Conservation (phyloP, 2,113 vertebrate genomes). For the Aegotheles bennettii region DNA sequence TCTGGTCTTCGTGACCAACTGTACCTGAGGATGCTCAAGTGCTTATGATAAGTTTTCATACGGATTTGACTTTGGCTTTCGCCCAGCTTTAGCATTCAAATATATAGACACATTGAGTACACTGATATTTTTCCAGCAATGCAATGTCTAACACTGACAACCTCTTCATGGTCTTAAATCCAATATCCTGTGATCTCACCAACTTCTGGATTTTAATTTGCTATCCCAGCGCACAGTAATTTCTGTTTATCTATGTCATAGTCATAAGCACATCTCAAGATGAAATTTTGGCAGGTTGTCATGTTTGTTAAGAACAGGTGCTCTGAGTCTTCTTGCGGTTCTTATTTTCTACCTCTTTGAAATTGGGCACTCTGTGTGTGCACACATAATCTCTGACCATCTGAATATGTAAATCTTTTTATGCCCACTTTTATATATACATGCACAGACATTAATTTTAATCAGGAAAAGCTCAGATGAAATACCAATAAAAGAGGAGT, state of each 20-base stretch:
- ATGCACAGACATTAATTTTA: background rate
- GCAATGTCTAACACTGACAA: constrained; percentile 13
- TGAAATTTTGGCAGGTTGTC: constrained; percentile 39
- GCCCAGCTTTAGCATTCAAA: background rate
- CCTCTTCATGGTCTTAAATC: constrained; percentile 37
- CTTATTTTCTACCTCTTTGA: background rate
- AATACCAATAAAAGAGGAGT: constrained; percentile 15
- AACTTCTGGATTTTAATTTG: constrained; percentile 43
- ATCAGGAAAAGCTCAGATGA: background rate
- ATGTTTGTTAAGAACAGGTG: background rate
- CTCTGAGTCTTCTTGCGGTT: background rate
- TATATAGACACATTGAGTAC: background rate
- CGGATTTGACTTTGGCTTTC: background rate
- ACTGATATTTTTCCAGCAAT: background rate
- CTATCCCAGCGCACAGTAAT: constrained; percentile 50
- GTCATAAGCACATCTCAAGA: constrained; percentile 11
- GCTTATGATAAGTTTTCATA: background rate
- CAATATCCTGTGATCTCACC: constrained; percentile 28
- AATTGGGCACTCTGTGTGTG: background rate
- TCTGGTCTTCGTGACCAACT: background rate
- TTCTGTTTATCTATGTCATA: constrained; percentile 29
- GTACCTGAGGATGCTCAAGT: background rate
- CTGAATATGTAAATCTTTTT: background rate
- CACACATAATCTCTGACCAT: background rate
- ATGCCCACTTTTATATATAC: background rate